Conservation (phyloP, 2,888 invertebrate species). For the Ormyrus labotus region DNA sequence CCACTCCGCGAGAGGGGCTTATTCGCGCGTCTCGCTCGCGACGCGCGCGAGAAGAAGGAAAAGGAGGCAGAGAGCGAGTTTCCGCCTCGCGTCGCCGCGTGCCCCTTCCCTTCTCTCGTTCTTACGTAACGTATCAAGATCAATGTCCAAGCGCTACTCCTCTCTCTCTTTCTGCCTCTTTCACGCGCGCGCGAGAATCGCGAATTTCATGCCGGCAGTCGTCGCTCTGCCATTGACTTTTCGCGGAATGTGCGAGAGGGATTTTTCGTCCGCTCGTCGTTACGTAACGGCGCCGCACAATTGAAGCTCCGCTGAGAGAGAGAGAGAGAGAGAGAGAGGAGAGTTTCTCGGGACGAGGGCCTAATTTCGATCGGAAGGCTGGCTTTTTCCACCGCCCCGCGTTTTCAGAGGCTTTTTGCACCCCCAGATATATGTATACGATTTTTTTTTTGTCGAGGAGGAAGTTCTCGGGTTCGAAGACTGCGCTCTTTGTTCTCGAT, state of each 20-base stretch:
- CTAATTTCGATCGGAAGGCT: not conserved
- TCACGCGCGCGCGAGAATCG: conserved; percentile 44
- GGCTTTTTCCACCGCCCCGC: too few relatives aligned
- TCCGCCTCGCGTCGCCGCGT: conserved; percentile 8
- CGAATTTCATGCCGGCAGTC: conserved; percentile 58
- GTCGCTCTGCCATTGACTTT: conserved; percentile 52
- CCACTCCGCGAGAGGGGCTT: not conserved
- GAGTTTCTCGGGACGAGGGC: not conserved
- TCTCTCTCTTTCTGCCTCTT: conserved; percentile 1
- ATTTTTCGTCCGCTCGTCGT: conserved; percentile 13
- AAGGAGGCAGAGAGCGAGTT: conserved; percentile 10
- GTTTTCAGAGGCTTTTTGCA: too few relatives aligned
- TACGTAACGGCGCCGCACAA: not conserved
- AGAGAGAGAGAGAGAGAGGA: too few relatives aligned
- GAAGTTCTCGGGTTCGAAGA: too few relatives aligned
- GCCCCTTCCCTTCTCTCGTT: not conserved
- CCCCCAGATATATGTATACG: too few relatives aligned
- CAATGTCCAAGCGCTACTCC: conserved; percentile 49
- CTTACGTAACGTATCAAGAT: conserved; percentile 56
- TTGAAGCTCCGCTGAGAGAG: not conserved
- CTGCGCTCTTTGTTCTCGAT: not conserved
- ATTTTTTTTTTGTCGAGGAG: too few relatives aligned
- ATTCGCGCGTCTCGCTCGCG: not conserved
- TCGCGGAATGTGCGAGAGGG: conserved; percentile 23
- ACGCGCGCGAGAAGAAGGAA: not conserved